These are phyloP conservation scores for Cremastinae sp. DNA, from an alignment of 2,888 invertebrate species.

Conservation along the genomic window DNA sequence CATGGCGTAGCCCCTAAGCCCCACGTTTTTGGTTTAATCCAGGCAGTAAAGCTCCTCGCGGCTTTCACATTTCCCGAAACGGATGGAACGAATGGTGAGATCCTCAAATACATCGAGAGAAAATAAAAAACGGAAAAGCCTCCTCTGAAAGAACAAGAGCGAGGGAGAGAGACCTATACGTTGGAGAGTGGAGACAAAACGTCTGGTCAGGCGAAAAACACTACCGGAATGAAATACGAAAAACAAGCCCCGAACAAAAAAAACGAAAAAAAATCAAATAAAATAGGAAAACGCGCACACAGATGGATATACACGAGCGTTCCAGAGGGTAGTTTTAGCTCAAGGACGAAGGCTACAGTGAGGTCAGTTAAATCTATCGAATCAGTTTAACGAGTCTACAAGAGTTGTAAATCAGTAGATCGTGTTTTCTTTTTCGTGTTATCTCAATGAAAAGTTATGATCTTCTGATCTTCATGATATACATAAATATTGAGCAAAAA, in stretches of 20 bases:
- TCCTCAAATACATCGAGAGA: slow-evolving; percentile 44
- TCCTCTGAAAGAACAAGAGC: slow-evolving; percentile 27
- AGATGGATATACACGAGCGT: slow-evolving; percentile 10
- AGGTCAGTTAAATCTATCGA: slow-evolving; percentile 78
- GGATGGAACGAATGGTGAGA: slow-evolving; percentile 45
- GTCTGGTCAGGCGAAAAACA: slow-evolving; percentile 69
- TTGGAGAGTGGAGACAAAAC: slow-evolving; percentile 25
- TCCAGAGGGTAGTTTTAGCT: slow-evolving; percentile 55
- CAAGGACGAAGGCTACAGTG: slow-evolving; percentile 66
- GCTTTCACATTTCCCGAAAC: slow-evolving; percentile 48
- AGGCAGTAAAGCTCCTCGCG: slow-evolving; percentile 54
- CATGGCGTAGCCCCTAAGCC: slow-evolving; percentile 48
- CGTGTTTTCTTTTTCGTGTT: slow-evolving; percentile 65
- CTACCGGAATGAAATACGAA: slow-evolving; percentile 62
- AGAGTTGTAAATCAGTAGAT: slow-evolving; percentile 76
- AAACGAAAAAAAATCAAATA: slow-evolving; percentile 55
- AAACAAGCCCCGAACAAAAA: slow-evolving; percentile 50
- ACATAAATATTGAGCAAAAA: background rate
- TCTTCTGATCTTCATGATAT: slow-evolving; percentile 6
- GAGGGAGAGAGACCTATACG: slow-evolving; percentile 18
- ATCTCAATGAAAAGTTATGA: slow-evolving; percentile 46
- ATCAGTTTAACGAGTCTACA: slow-evolving; percentile 78
- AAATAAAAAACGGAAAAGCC: slow-evolving; percentile 14
- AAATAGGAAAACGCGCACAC: slow-evolving; percentile 52
- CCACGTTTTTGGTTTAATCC: slow-evolving; percentile 52